These are phyloP conservation scores for Sesamia nonagrioides DNA, from an alignment of 1,140 invertebrate species.

Conservation along the genomic window DNA sequence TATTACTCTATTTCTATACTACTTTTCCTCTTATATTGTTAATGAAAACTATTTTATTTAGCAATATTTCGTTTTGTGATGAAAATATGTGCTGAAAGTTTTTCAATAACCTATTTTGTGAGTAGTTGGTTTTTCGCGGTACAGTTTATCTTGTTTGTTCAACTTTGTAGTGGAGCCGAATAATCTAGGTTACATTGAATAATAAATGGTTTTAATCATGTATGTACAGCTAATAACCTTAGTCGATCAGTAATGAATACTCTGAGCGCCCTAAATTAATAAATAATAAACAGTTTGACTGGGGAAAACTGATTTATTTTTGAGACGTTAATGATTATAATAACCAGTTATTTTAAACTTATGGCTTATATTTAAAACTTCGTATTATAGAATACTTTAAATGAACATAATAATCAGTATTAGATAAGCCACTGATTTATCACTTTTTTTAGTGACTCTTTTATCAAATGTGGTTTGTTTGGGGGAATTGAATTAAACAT, in stretches of 20 bases:
- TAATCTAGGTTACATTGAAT: constrained; percentile 33
- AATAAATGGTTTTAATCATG: constrained; percentile 44
- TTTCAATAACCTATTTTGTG: not conserved
- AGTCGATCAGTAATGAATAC: constrained; percentile 30
- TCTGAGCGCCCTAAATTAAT: not conserved
- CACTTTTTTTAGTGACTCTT: no score
- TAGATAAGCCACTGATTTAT: not conserved
- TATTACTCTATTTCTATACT: not conserved
- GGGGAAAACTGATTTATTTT: no score
- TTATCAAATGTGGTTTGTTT: no score
- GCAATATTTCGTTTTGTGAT: not conserved
- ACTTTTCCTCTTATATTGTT: not conserved
- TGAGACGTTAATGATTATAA: not conserved
- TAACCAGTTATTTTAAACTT: not conserved
- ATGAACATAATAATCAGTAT: not conserved
- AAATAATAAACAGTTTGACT: not conserved
- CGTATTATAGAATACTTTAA: not conserved
- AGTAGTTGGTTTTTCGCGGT: not conserved
- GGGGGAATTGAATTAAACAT: no score
- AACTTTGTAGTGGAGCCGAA: not conserved
- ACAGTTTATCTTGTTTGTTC: constrained; percentile 6
- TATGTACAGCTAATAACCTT: not conserved
- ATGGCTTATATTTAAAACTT: not conserved
- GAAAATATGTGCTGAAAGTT: not conserved
- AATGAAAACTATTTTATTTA: not conserved